Evolutionary conservation across 1,140 invertebrate species (phyloP).

Genomic region (Aphis craccivora): DNA sequence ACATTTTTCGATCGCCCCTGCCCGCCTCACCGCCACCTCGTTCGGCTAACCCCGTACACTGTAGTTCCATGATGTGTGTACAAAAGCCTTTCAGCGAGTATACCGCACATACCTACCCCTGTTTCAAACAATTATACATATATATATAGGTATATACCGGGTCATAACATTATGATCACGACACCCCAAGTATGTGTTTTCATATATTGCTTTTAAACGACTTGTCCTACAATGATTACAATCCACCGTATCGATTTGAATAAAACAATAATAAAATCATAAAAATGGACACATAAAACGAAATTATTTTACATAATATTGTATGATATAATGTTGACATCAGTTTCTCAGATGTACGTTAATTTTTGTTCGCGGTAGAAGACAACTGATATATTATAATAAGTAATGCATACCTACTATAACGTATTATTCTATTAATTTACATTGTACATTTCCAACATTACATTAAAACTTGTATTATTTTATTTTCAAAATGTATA

Average conservation of each 20-base stretch:
- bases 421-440: too few species aligned
- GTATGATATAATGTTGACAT: too few species aligned
- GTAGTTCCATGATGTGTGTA: background rate
- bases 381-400: background rate
- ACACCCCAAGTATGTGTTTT: conserved; percentile 18
- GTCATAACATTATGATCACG: conserved; percentile 38
- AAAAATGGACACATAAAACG: too few species aligned
- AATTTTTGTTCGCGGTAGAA: background rate
- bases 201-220: background rate
- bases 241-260: background rate
- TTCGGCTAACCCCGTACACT: background rate
- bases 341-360: background rate
- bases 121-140: background rate
- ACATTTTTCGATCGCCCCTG: background rate
- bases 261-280: background rate
- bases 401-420: too few species aligned
- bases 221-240: background rate
- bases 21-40: background rate
- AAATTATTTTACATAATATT: too few species aligned
- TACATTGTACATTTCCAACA: too few species aligned
- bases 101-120: background rate
- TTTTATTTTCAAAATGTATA: background rate
- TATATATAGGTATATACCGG: background rate
- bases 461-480: background rate
- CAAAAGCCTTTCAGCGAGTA: conserved; percentile 6